Evolutionary conservation across 2,113 vertebrate genomes (phyloP).

Genomic region (Hemibagrus wyckioides): DNA sequence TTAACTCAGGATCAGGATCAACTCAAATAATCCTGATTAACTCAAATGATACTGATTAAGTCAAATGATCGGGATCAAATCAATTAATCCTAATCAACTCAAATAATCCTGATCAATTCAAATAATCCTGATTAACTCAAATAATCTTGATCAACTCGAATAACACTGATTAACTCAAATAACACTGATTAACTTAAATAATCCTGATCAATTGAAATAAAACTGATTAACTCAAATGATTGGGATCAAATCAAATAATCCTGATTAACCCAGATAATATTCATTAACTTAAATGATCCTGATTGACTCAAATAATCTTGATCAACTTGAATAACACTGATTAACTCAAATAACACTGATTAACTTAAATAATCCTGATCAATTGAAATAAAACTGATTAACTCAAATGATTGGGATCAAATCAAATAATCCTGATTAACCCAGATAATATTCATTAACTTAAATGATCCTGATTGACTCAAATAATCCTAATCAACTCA

Average conservation of each 20-base stretch:
- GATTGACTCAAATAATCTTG: too few relatives aligned
- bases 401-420: background rate
- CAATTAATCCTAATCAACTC: background rate
- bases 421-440: background rate
- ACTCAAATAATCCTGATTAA: background rate
- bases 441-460: background rate
- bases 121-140: background rate
- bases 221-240: background rate
- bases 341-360: too few relatives aligned
- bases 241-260: accelerated
- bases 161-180: background rate
- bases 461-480: background rate
- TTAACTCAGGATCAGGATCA: too few relatives aligned
- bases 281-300: too few relatives aligned
- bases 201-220: background rate
- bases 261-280: too few relatives aligned
- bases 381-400: background rate
- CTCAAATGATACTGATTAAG: background rate
- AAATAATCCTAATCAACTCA: background rate
- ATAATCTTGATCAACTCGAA: background rate
- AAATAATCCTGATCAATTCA: background rate
- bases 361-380: background rate
- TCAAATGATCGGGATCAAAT: background rate
- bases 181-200: background rate
- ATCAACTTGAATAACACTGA: background rate